Evolutionary conservation across 2,797 vertebrate genomes (phyloP).

Genomic region (Dipus sagitta): DNA sequence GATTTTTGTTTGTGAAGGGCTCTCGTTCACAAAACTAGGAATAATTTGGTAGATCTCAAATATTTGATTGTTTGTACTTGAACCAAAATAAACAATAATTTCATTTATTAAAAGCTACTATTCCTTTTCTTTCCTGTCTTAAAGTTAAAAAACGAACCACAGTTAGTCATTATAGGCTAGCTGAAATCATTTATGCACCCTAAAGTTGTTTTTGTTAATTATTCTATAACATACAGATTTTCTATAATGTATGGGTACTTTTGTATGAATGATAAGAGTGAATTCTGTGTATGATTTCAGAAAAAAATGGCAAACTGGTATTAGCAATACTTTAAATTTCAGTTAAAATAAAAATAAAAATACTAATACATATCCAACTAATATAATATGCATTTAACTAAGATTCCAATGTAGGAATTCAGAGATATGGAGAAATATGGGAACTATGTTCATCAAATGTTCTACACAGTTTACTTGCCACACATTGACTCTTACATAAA

Average conservation of each 20-base stretch:
- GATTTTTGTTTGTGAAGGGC: not conserved
- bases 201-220: not conserved
- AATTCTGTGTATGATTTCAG: slow-evolving; percentile 1
- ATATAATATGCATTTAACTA: not conserved
- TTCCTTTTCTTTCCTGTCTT: not conserved
- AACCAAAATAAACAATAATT: slow-evolving; percentile 38
- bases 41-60: not conserved
- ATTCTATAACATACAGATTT: not conserved
- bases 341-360: slow-evolving; percentile 10
- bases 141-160: not conserved
- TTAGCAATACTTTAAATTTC: slow-evolving; percentile 19
- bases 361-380: not conserved
- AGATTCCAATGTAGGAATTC: not conserved
- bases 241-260: not conserved
- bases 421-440: not conserved
- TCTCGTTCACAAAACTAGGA: not conserved
- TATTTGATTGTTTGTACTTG: not conserved
- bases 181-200: not conserved
- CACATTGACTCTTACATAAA: not conserved
- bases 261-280: not conserved
- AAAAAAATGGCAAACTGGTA: not conserved
- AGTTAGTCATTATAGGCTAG: not conserved
- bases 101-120: not conserved
- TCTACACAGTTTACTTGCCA: slow-evolving; percentile 15
- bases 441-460: not conserved